Base-by-base conservation (phyloP, 2,797 vertebrate species). In the Loriculus beryllinus region DNA sequence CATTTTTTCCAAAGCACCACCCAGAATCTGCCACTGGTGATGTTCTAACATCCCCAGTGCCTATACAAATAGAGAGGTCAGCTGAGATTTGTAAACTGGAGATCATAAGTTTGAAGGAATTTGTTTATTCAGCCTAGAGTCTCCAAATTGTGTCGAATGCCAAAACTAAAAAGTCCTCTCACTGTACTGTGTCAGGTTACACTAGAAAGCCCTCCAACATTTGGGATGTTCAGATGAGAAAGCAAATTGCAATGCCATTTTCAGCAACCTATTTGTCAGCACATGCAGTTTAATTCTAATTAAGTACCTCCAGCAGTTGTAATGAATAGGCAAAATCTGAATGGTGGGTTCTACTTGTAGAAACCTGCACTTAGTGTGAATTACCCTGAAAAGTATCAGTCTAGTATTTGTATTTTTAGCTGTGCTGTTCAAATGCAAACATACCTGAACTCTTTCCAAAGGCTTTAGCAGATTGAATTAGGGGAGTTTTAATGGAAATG, bases 111-210 rank as follows among this genome's bases (percentile, higher is more conserved):
- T 96, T 95, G 90, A 95, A 95, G 93, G 96, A 97, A 97, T 97
- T 97, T 98, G 97, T 98, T 97, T 97, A 96, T 97, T 96, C 96
- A 97, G 95, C 94, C 97, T 96, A 71, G 86, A 96, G 93, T 95
- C 96, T 97, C 96, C 90, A 96, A 90, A 97, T 97, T 83, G 91
- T 94, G 95, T 93, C 90, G 7, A 48, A 90, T 88, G 90, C 97
- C 97, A 98, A 97, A 97, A 97, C 97, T 96, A 95, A 96, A 95
- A 95, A 92, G 94, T 83, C 85, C 90, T 97, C 88, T 96, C 92
- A 96, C 89, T 96, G 90, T 91, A 60, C 91, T 96, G 75, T 95
- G 83, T 95, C 88, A 93, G 59, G 94, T 96, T 95, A 92, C 93
- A 92, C 86, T 89, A 76, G 92, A 92, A 91, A 89, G 92, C 80